These are phyloP conservation scores for Polyommatus iphigenia DNA, from an alignment of 2,888 invertebrate species.

Conservation along the genomic window DNA sequence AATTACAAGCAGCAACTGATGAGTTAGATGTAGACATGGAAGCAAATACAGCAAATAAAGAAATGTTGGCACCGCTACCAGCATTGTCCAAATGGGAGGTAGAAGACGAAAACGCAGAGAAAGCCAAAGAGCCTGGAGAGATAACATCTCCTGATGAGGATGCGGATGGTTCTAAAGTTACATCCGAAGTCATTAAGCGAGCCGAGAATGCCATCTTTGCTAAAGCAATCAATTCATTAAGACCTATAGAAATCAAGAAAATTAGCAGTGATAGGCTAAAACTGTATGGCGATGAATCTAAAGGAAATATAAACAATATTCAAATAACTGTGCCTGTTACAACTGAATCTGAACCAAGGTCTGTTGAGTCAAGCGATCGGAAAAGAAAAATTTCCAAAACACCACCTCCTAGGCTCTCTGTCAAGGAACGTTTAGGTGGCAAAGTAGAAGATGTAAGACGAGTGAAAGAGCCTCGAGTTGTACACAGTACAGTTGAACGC, in stretches of 20 bases:
- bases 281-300: constrained; percentile 80
- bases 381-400: constrained; percentile 69
- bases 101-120: constrained; percentile 78
- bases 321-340: constrained; percentile 78
- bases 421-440: constrained; percentile 89
- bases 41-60: constrained; percentile 64
- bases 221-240: constrained; percentile 90
- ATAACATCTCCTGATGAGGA: constrained; percentile 70
- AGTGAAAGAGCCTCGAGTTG: constrained; percentile 74
- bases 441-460: constrained; percentile 83
- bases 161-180: constrained; percentile 84
- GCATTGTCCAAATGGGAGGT: constrained; percentile 95
- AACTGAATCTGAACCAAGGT: constrained; percentile 63
- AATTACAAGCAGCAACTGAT: constrained; percentile 79
- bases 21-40: constrained; percentile 79
- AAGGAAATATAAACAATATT: constrained; percentile 68
- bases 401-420: constrained; percentile 84
- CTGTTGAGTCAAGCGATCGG: constrained; percentile 72
- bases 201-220: constrained; percentile 96
- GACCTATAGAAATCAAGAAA: constrained; percentile 88
- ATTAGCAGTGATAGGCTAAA: constrained; percentile 85
- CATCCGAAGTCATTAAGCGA: constrained; percentile 92
- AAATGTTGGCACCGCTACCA: constrained; percentile 86
- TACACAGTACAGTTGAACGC: constrained; percentile 78
- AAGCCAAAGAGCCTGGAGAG: constrained; percentile 71